Percentiles rank a stretch among this genome's conserved stretches.
Evolutionary conservation across 2,113 vertebrate genomes (phyloP).

Genomic region (Lampris incognitus): DNA sequence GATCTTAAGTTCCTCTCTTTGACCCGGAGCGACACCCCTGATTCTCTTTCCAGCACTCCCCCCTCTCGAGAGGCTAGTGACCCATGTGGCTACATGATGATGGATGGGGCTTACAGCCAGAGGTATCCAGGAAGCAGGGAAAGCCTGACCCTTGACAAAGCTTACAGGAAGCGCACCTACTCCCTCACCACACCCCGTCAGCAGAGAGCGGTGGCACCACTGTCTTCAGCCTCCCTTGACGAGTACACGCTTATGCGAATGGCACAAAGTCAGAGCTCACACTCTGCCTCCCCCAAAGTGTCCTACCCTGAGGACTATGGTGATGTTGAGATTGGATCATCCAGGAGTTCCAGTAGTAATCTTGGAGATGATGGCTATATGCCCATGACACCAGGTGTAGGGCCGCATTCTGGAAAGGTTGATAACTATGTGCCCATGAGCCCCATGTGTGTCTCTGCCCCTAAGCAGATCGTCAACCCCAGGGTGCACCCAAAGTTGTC

Average conservation of each 20-base stretch:
- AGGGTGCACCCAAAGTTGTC: slow-evolving; percentile 76
- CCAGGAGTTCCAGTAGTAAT: slow-evolving; percentile 84
- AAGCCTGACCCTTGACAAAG: slow-evolving; percentile 77
- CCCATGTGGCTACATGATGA: slow-evolving; percentile 89
- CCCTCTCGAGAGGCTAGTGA: slow-evolving; percentile 85
- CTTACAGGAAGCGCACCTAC: slow-evolving; percentile 90
- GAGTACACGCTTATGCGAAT: slow-evolving; percentile 92
- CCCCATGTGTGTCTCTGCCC: slow-evolving; percentile 91
- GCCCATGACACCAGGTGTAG: slow-evolving; percentile 92
- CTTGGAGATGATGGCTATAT: slow-evolving; percentile 89
- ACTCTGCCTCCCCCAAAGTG: slow-evolving; percentile 86
- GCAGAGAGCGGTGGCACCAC: slow-evolving; percentile 82
- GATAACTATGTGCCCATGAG: slow-evolving; percentile 92
- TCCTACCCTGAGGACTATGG: slow-evolving; percentile 94
- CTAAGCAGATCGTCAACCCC: slow-evolving; percentile 91
- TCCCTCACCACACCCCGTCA: slow-evolving; percentile 90
- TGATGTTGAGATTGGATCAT: slow-evolving; percentile 89
- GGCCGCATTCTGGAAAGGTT: slow-evolving; percentile 58
- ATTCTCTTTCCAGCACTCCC: slow-evolving; percentile 89
- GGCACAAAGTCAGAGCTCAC: slow-evolving; percentile 83
- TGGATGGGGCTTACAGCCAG: slow-evolving; percentile 83
- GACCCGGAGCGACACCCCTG: slow-evolving; percentile 90
- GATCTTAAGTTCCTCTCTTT: slow-evolving; percentile 84
- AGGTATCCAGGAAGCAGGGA: slow-evolving; percentile 45
- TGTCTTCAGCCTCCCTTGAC: slow-evolving; percentile 92